Evolutionary conservation across 2,113 vertebrate species (phyloP).

Genomic region (Colinus virginianus): DNA sequence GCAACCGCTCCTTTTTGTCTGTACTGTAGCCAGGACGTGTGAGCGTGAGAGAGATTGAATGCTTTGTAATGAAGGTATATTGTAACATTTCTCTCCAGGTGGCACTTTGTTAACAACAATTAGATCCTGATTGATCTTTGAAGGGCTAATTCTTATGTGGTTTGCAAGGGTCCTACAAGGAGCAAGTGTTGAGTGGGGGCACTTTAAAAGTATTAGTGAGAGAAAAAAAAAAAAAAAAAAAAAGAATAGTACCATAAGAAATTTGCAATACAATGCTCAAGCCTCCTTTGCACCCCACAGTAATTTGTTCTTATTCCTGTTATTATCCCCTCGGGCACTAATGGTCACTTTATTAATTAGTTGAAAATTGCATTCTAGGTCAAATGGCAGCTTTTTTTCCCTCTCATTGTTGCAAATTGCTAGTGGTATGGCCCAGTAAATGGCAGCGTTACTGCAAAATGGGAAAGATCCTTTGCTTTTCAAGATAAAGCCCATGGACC

Average conservation of each 20-base stretch:
- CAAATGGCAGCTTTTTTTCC: conserved; percentile 78
- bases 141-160: conserved; percentile 78
- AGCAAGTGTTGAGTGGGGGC: conserved; percentile 78
- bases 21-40: conserved; percentile 58
- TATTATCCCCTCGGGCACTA: conserved; percentile 80
- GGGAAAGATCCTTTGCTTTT: conserved; percentile 77
- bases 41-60: conserved; percentile 67
- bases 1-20: conserved; percentile 56
- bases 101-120: conserved; percentile 80
- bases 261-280: conserved; percentile 79
- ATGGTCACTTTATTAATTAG: conserved; percentile 83
- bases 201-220: conserved; percentile 78
- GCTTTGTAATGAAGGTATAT: conserved; percentile 80
- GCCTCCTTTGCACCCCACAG: conserved; percentile 72
- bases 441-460: conserved; percentile 71
- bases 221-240: not conserved
- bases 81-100: conserved; percentile 80
- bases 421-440: conserved; percentile 74
- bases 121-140: conserved; percentile 79
- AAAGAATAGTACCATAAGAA: conserved; percentile 74
- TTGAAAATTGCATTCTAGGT: conserved; percentile 80
- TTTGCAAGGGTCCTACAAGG: conserved; percentile 77
- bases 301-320: conserved; percentile 81
- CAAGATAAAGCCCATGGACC: conserved; percentile 71
- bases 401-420: conserved; percentile 77